These are phyloP conservation scores for Spea multiplicata DNA, from an alignment of 2,113 vertebrate species.

Conservation along the genomic window DNA sequence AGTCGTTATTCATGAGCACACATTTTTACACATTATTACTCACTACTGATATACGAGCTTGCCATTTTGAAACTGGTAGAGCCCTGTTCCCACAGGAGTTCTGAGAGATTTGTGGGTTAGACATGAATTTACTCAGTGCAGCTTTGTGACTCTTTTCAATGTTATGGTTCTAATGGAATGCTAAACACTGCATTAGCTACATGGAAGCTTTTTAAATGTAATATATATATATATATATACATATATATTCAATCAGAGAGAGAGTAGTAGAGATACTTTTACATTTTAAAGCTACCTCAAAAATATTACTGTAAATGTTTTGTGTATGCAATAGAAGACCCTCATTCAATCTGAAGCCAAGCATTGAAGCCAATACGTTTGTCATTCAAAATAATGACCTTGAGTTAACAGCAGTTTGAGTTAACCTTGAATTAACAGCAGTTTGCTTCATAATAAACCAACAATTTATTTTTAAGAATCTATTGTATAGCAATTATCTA, in stretches of 20 bases:
- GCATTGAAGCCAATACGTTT: too few relatives aligned
- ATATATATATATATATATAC: too few relatives aligned
- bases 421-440: too few relatives aligned
- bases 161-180: constrained; percentile 62
- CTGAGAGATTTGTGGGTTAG: constrained; percentile 58
- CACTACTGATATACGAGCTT: constrained; percentile 57
- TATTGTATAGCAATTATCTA: too few relatives aligned
- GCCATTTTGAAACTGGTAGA: constrained; percentile 56
- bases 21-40: constrained; percentile 58
- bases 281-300: constrained; percentile 63
- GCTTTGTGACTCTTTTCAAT: constrained; percentile 60
- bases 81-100: constrained; percentile 55
- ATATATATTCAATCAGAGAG: constrained; percentile 3
- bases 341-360: not conserved
- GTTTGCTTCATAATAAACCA: too few relatives aligned
- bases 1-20: constrained; percentile 52
- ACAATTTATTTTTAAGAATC: too few relatives aligned
- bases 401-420: too few relatives aligned
- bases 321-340: constrained; percentile 46
- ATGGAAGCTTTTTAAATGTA: constrained; percentile 55
- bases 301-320: constrained; percentile 61
- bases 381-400: too few relatives aligned
- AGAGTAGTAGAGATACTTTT: constrained; percentile 53
- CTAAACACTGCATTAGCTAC: constrained; percentile 63
- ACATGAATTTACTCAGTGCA: constrained; percentile 57